phyloP scores from a whole-genome alignment of 1,140 invertebrate species.

The Mesaphorura yosii region DNA sequence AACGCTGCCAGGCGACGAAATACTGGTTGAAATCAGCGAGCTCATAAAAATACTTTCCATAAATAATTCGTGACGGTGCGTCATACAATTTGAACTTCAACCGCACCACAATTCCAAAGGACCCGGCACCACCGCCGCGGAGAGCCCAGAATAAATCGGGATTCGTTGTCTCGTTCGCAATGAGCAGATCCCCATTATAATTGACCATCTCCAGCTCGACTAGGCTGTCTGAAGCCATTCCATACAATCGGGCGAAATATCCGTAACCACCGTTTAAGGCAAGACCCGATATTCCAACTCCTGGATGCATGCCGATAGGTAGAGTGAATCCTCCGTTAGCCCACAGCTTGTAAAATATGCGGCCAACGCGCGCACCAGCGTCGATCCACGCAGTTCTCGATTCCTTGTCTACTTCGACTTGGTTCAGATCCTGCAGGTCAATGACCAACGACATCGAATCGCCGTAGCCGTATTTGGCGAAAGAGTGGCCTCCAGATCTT shows the following conservation, averaged over 20 bases:
- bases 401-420: not conserved
- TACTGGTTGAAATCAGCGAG: too few species aligned
- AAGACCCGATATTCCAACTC: not conserved
- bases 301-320: not conserved
- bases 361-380: not conserved
- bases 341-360: not conserved
- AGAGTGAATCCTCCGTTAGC: not conserved
- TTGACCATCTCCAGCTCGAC: conserved; percentile 4
- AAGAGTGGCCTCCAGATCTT: conserved; percentile 3
- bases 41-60: not conserved
- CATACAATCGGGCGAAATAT: not conserved
- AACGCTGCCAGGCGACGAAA: too few species aligned
- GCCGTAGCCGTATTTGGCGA: not conserved
- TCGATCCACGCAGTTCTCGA: not conserved
- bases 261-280: not conserved
- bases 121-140: not conserved
- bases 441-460: not conserved
- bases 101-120: not conserved
- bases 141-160: conserved; percentile 1
- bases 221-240: not conserved
- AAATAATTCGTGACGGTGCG: not conserved
- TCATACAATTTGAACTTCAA: not conserved
- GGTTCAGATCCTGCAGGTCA: not conserved
- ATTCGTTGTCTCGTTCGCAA: not conserved
- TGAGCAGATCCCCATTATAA: not conserved